Base-by-base conservation (phyloP, 2,888 invertebrate genomes). In the Melanargia galathea region DNA sequence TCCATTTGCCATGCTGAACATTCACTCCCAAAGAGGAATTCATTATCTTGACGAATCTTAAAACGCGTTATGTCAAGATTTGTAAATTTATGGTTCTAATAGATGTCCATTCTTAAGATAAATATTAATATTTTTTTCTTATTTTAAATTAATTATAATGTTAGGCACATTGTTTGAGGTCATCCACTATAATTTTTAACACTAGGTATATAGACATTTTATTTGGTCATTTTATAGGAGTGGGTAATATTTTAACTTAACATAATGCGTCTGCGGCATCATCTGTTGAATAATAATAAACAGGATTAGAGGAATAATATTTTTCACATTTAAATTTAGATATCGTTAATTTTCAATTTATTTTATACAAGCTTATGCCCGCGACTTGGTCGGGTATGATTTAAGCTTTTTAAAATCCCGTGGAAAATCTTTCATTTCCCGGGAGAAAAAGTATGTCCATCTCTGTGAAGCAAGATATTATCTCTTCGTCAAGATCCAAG, bases 11-110 rank as follows among this genome's bases (percentile, higher is more conserved):
- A 58, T 58, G 48, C 30, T 35, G 48, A 58, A 48, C 58, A 48
- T 58, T 58, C 58, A 24, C 22, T 58, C 33, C 58, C 35, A 58
- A 58, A 58, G 58, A 58, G 58, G 58, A 58, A 58, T 58, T 58
- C 48, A 58, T 58, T 58, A 58, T 58, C 58, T 58, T 58, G 58
- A 58, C 58, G 46, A 58, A 58, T 58, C 58, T 58, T 58, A 48
- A 58, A 58, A 48, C 48, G 58, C 58, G 48, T 48, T 58, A 22
- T 58, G 58, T 58, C 58, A 58, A 48, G 58, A 35, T 58, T 58
- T 35, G 58, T 48, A 22, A 58, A 35, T 35, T 58, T 48, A 57
- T 57, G 33, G 48, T 58, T 58, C 33, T 33, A 20, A 57, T 46
- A 46, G 43, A 57, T 45, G 22, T 10, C 40, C 18, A 16, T 18